These are phyloP conservation scores for Myotis myotis DNA, from an alignment of 2,797 vertebrate genomes.

Conservation along the genomic window DNA sequence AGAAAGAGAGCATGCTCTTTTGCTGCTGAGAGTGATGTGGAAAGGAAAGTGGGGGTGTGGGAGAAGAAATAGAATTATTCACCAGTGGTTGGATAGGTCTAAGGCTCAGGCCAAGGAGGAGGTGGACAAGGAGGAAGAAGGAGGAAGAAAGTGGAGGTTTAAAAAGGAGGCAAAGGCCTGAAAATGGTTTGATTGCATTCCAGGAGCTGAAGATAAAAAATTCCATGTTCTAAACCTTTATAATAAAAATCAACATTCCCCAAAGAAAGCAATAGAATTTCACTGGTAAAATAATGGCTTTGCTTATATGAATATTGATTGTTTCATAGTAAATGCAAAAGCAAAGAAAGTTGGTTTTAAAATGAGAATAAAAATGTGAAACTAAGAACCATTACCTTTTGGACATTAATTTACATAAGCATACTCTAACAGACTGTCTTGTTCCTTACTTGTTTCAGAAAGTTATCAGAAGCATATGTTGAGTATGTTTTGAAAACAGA, in stretches of 20 bases:
- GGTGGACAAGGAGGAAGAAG: background rate
- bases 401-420: constrained; percentile 24
- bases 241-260: background rate
- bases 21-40: background rate
- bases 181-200: background rate
- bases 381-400: background rate
- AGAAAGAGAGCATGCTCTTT: background rate
- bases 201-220: background rate
- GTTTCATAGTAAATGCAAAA: background rate
- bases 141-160: rapidly evolving
- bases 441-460: background rate
- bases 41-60: background rate
- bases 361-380: constrained; percentile 44
- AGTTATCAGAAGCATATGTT: constrained; percentile 20
- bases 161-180: background rate
- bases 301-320: background rate
- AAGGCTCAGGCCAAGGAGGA: background rate
- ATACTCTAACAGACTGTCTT: background rate
- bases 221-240: background rate
- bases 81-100: background rate
- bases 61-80: background rate
- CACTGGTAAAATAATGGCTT: background rate
- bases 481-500: background rate
- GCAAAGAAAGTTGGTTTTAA: constrained; percentile 33
- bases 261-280: background rate